phyloP scores from a whole-genome alignment of 1,140 invertebrate genomes.

The Zophobas morio region DNA sequence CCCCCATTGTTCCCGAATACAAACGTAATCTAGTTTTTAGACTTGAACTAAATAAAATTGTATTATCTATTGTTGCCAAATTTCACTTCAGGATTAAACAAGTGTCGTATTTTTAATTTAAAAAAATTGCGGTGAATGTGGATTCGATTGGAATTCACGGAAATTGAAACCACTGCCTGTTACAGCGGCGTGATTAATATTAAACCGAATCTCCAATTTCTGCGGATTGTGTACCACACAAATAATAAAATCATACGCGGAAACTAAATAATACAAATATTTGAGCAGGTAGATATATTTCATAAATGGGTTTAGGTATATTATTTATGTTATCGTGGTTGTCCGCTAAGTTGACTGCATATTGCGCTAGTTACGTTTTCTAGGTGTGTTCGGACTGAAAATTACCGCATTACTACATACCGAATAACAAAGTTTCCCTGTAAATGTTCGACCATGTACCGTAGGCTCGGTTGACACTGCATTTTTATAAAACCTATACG shows the following conservation, averaged over 20 bases:
- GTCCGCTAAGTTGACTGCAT: too few relatives aligned
- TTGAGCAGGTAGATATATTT: too few relatives aligned
- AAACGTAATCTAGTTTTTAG: slow-evolving; percentile 38
- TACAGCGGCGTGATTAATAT: slow-evolving; percentile 3
- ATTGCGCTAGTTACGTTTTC: too few relatives aligned
- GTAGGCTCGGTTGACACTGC: too few relatives aligned
- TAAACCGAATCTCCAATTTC: neutral
- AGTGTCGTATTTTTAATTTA: neutral
- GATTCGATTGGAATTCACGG: neutral
- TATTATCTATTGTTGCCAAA: slow-evolving; percentile 28
- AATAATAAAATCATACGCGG: neutral
- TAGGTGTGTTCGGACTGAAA: too few relatives aligned
- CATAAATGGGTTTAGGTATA: too few relatives aligned
- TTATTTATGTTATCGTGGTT: too few relatives aligned
- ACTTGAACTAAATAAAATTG: slow-evolving; percentile 25
- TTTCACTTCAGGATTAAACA: slow-evolving; percentile 2
- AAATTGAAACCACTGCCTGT: slow-evolving; percentile 7
- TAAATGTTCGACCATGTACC: too few relatives aligned
- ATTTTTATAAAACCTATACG: too few relatives aligned
- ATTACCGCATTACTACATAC: too few relatives aligned
- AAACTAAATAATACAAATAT: too few relatives aligned
- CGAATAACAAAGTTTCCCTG: too few relatives aligned
- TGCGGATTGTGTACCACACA: neutral
- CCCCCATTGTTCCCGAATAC: slow-evolving; percentile 26
- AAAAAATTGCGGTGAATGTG: slow-evolving; percentile 7